Percentiles rank a stretch among this genome's conserved stretches.
These are phyloP conservation scores for Cariama cristata DNA, from an alignment of 2,113 vertebrate genomes.

Conservation along the genomic window DNA sequence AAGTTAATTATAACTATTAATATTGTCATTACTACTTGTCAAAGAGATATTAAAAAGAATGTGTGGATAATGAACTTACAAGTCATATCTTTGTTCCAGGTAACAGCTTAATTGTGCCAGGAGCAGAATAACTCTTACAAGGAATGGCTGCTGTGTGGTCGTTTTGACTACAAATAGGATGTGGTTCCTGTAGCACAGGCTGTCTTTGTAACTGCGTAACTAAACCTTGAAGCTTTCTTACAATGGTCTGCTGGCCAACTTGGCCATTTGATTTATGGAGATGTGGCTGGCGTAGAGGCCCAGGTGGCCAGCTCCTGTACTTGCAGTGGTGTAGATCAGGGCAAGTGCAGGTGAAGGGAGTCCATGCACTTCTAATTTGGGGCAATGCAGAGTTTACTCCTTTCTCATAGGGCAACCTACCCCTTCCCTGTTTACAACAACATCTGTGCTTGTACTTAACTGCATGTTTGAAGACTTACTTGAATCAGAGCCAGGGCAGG, in stretches of 20 bases:
- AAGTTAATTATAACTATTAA: neutral
- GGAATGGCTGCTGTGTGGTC: neutral
- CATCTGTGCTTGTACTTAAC: constrained; percentile 21
- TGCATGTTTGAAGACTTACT: neutral
- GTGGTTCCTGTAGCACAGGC: neutral
- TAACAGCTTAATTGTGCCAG: neutral
- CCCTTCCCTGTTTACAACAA: constrained; percentile 16
- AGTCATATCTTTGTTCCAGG: neutral
- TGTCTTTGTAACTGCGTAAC: neutral
- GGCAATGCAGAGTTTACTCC: neutral
- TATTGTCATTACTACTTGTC: neutral
- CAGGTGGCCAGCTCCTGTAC: neutral
- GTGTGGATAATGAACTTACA: neutral
- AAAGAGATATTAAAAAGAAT: neutral
- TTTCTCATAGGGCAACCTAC: neutral
- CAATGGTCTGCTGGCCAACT: neutral
- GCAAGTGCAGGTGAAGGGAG: neutral
- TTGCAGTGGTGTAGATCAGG: neutral
- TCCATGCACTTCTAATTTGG: neutral
- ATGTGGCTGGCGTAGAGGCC: neutral
- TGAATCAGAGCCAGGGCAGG: constrained; percentile 17
- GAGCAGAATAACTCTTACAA: neutral
- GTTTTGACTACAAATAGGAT: neutral
- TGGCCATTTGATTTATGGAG: neutral
- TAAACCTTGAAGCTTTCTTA: neutral